Evolutionary conservation across 2,888 invertebrate species (phyloP).

Genomic region (Ectobius pallidus): DNA sequence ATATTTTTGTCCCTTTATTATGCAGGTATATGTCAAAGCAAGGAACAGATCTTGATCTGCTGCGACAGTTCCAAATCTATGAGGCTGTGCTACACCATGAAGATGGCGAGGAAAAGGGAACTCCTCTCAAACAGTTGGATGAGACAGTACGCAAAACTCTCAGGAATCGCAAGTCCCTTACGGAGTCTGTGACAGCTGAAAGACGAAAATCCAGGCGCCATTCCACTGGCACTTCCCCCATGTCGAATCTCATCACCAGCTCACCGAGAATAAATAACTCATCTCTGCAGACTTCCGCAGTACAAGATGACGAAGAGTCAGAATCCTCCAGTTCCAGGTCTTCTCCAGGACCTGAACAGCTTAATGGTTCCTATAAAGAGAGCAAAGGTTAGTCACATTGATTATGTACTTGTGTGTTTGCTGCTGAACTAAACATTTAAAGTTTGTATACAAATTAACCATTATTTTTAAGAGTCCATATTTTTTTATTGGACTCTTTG

Average conservation of each 20-base stretch:
- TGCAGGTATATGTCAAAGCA: slow-evolving; percentile 82
- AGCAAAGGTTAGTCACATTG: slow-evolving; percentile 57
- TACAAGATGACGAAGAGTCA: slow-evolving; percentile 61
- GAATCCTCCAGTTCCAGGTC: slow-evolving; percentile 63
- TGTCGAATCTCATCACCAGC: slow-evolving; percentile 50
- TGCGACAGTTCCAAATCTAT: slow-evolving; percentile 93
- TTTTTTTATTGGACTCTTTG: not conserved
- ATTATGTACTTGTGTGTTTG: slow-evolving; percentile 3
- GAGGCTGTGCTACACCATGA: slow-evolving; percentile 91
- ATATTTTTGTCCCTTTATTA: too few species aligned
- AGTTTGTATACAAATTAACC: not conserved
- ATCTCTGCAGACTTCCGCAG: slow-evolving; percentile 47
- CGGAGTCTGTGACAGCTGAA: slow-evolving; percentile 63
- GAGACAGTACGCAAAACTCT: slow-evolving; percentile 70
- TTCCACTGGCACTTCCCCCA: slow-evolving; percentile 70
- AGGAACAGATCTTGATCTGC: slow-evolving; percentile 89
- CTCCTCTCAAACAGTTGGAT: slow-evolving; percentile 64
- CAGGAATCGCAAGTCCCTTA: slow-evolving; percentile 67
- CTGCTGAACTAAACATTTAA: not conserved
- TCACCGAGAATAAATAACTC: slow-evolving; percentile 50
- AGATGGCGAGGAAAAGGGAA: slow-evolving; percentile 77
- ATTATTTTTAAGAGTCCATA: not conserved
- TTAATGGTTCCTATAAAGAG: slow-evolving; percentile 64
- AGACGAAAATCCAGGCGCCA: slow-evolving; percentile 80
- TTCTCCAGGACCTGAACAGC: slow-evolving; percentile 58